Evolutionary conservation across 1,140 invertebrate species (phyloP), one percentile per base, ranked within the genome.

Genomic region (Chironomus striatipennis): DNA sequence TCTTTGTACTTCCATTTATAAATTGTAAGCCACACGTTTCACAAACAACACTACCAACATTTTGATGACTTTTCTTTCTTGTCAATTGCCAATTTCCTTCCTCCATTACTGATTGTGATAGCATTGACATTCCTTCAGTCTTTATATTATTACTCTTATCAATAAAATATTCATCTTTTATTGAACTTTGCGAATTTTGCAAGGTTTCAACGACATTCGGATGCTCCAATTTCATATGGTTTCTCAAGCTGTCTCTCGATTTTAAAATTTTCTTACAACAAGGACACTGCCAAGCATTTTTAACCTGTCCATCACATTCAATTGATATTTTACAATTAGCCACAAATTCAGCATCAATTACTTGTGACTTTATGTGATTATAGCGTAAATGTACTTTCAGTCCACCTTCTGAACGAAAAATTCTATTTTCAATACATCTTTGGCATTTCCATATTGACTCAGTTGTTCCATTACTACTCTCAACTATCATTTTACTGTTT

Each of bases 331-430:
- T 18, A 70, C 65, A 70, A 10, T 21, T 70, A 5, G 65, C 65
- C 7, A 70, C 18, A 70, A 70, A 70, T 8, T 18, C n/a, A 6
- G 65, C 65, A 21, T 70, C 65, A 10, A 70, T 70, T 10, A 21
- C 18, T 70, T 18, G 17, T 18, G n/a, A 15, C 6, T 17, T 18
- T 18, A 70, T 70, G 17, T 70, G 65, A 20, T 9, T 70, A 20
- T 70, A 70, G 5, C 65, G 65, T 9, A 70, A 20, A 70, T 70
- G 65, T 7, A 70, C 65, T 70, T 70, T 70, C 18, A 70, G 18
- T 70, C 65, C 65, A 18, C 8, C 17, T 20, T 20, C 65, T 20
- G 65, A 70, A 7, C 65, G 65, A 12, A 70, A 70, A 21, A 70
- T 18, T 20, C 65, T 20, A 21, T 70, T 17, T 9, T 18, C 8